Percentiles rank a stretch among this genome's conserved stretches.
Evolutionary conservation across 1,140 invertebrate species (phyloP).

Genomic region (Aphelenchoides besseyi): DNA sequence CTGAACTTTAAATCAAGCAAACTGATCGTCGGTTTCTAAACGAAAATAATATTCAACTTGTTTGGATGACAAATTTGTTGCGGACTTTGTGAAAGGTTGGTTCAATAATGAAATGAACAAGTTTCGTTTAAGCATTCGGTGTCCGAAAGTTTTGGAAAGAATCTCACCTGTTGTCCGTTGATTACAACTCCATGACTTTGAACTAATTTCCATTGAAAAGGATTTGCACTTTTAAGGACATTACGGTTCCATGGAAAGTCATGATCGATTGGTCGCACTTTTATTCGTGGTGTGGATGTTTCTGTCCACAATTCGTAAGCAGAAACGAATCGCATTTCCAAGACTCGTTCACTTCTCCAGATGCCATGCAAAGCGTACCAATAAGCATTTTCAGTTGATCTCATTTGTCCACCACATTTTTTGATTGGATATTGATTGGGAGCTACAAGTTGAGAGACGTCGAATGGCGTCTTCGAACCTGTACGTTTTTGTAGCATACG

Average conservation of each 20-base stretch:
- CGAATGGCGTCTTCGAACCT: background rate
- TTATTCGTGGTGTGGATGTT: background rate
- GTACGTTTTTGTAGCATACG: background rate
- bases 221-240: background rate
- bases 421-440: background rate
- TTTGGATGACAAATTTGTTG: no score
- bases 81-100: no score
- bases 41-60: no score
- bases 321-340: slow-evolving; percentile 4
- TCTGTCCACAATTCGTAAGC: slow-evolving; percentile 9
- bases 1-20: background rate
- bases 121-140: background rate
- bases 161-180: background rate
- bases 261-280: background rate
- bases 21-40: background rate
- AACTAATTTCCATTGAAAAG: background rate
- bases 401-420: slow-evolving; percentile 4
- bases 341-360: slow-evolving; percentile 1
- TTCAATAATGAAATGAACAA: background rate
- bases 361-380: background rate
- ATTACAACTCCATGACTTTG: background rate
- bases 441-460: background rate
- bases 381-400: background rate
- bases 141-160: background rate
- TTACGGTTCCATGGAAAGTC: slow-evolving; percentile 8